Evolutionary conservation across 2,797 vertebrate species (phyloP).

Genomic region (Amazonetta brasiliensis): DNA sequence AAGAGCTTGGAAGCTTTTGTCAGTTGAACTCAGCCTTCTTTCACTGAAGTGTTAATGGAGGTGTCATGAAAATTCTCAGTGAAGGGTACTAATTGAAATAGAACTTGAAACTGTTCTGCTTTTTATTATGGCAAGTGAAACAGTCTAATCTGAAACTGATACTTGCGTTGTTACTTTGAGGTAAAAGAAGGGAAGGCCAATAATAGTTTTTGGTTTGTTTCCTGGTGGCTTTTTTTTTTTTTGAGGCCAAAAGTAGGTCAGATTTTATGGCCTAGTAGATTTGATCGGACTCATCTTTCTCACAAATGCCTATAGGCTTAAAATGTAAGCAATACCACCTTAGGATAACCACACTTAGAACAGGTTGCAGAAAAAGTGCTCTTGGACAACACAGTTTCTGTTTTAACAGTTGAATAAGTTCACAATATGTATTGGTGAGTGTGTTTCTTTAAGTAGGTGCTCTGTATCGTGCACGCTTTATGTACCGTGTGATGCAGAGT

Average conservation of each 20-base stretch:
- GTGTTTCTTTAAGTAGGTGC: slow-evolving; percentile 87
- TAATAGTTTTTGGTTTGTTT: not conserved
- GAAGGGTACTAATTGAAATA: not conserved
- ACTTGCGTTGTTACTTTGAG: not conserved
- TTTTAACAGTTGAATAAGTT: slow-evolving; percentile 79
- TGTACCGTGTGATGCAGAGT: slow-evolving; percentile 84
- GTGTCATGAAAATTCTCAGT: not conserved
- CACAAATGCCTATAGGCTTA: not conserved
- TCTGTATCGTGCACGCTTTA: slow-evolving; percentile 82
- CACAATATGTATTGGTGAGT: slow-evolving; percentile 82
- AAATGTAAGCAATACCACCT: not conserved
- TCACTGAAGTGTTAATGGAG: not conserved
- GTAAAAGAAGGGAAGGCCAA: not conserved
- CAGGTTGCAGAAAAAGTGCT: slow-evolving; percentile 47
- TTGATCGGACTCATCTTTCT: not conserved
- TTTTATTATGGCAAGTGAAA: not conserved
- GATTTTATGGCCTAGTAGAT: slow-evolving; percentile 32
- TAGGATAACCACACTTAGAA: not conserved
- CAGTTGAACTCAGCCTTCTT: not conserved
- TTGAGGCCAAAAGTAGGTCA: slow-evolving; percentile 43
- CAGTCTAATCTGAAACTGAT: slow-evolving; percentile 8
- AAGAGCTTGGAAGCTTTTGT: not conserved
- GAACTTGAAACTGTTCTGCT: not conserved
- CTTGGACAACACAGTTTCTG: slow-evolving; percentile 38
- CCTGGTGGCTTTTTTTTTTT: not conserved